Percentiles rank a stretch among this genome's conserved stretches.
These are phyloP conservation scores for Pitangus sulphuratus DNA, from an alignment of 2,797 vertebrate species.

Conservation along the genomic window DNA sequence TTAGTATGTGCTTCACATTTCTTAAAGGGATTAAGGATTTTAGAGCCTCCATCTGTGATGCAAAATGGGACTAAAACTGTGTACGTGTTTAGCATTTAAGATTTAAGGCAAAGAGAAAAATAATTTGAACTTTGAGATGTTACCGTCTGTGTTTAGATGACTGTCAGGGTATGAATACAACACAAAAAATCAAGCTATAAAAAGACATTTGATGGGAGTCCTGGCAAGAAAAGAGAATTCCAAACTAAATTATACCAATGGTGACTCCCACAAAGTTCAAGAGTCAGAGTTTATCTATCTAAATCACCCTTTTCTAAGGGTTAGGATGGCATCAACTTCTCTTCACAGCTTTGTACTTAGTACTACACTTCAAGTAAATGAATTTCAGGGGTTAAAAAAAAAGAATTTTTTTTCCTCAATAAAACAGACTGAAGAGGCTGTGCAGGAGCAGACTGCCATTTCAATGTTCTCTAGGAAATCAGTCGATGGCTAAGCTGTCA, in stretches of 20 bases:
- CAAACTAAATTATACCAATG: background rate
- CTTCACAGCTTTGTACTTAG: background rate
- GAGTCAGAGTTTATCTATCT: background rate
- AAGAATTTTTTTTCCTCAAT: background rate
- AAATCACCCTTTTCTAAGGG: background rate
- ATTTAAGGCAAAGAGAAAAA: conserved; percentile 20
- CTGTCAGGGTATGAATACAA: background rate
- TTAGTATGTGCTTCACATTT: background rate
- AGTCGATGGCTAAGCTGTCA: background rate
- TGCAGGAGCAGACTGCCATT: background rate
- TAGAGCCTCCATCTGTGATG: background rate
- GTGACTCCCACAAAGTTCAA: background rate
- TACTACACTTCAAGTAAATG: background rate
- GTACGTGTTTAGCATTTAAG: background rate
- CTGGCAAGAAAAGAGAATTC: background rate
- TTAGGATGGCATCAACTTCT: background rate
- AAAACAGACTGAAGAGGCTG: background rate
- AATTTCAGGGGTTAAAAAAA: background rate
- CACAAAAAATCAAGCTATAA: background rate
- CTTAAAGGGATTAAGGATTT: background rate
- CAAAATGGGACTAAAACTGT: background rate
- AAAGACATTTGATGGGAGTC: background rate
- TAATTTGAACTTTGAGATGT: background rate
- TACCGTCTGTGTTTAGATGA: background rate
- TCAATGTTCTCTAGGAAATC: conserved; percentile 53